Conservation (phyloP, 2,888 invertebrate genomes). For the Cheilosia urbana region DNA sequence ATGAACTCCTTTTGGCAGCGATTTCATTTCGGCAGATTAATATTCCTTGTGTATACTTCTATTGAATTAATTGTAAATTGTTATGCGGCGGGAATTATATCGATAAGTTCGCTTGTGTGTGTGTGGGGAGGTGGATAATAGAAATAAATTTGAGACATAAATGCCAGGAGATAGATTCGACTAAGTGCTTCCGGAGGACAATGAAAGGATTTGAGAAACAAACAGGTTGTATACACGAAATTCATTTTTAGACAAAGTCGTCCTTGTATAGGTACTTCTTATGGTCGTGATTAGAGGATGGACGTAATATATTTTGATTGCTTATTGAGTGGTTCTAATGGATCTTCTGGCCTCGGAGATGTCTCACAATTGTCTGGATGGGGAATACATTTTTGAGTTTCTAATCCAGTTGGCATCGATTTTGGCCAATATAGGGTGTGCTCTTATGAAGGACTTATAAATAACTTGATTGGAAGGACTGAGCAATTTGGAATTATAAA, state of each 20-base stretch:
- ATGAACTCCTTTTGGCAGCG: constrained; percentile 10
- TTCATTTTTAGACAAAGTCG: constrained; percentile 31
- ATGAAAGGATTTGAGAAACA: background rate
- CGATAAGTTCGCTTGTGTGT: constrained; percentile 21
- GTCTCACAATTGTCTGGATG: background rate
- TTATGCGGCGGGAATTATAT: constrained; percentile 8
- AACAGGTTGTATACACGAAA: background rate
- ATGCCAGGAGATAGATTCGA: constrained; percentile 39
- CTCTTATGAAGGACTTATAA: too few relatives aligned
- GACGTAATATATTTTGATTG: constrained; percentile 52
- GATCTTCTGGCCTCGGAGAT: constrained; percentile 15
- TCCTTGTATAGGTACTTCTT: background rate
- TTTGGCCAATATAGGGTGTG: too few relatives aligned
- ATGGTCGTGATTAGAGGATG: constrained; percentile 2
- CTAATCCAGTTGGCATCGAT: too few relatives aligned
- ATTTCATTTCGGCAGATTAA: constrained; percentile 22
- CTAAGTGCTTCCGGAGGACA: constrained; percentile 38
- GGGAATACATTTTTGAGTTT: too few relatives aligned
- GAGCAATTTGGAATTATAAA: too few relatives aligned
- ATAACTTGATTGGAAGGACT: too few relatives aligned
- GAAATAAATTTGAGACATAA: constrained; percentile 36
- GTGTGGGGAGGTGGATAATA: background rate
- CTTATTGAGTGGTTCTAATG: constrained; percentile 39
- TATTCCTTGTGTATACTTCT: constrained; percentile 33
- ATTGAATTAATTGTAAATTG: constrained; percentile 53